phyloP scores from a whole-genome alignment of 1,140 invertebrate genomes.

The Euschistus heros region DNA sequence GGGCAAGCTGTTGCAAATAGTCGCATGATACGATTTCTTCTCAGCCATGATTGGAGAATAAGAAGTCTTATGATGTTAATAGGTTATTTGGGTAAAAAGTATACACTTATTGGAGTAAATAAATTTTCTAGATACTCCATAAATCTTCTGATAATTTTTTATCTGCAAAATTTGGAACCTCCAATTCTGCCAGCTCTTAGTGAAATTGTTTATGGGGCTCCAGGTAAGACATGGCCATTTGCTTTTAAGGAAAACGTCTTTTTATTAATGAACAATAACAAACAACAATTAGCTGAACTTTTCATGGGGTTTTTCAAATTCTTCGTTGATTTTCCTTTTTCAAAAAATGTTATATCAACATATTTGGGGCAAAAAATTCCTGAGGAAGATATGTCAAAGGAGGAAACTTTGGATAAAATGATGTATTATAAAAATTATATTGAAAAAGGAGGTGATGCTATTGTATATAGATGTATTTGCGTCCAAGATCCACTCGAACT shows the following conservation, averaged over 20 bases:
- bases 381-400: not conserved
- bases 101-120: not conserved
- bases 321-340: not conserved
- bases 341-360: constrained; percentile 14
- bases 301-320: constrained; percentile 14
- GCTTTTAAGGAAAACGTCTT: not conserved
- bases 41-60: constrained; percentile 5
- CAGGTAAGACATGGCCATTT: constrained; percentile 6
- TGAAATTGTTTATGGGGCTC: not conserved
- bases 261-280: not conserved
- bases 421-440: constrained; percentile 3
- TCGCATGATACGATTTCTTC: not conserved
- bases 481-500: constrained; percentile 15
- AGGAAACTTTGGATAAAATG: constrained; percentile 2
- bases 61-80: constrained; percentile 13
- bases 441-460: not conserved
- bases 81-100: constrained; percentile 2
- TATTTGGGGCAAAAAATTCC: constrained; percentile 1
- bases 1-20: constrained; percentile 13
- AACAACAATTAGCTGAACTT: not conserved
- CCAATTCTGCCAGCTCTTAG: constrained; percentile 1
- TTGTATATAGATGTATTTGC: not conserved
- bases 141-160: constrained; percentile 15
- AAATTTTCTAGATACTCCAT: constrained; percentile 12
- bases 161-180: constrained; percentile 4